Evolutionary conservation across 2,797 vertebrate species (phyloP), one percentile per base, ranked within the genome.

Genomic region (Paguma larvata): DNA sequence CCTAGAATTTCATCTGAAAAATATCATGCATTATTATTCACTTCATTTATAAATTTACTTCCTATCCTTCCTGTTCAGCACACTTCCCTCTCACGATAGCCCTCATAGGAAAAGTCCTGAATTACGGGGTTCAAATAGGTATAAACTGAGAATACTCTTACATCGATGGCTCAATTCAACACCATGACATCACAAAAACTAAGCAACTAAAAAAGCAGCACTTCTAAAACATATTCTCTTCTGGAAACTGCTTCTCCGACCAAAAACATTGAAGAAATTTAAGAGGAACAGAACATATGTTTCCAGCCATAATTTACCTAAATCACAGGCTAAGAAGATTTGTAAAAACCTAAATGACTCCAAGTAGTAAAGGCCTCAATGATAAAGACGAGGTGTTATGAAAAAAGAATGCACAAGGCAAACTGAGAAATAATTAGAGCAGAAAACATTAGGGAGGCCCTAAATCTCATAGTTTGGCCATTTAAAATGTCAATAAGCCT

Each of bases 401-500:
- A 38, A 95, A 80, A 53, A 90, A 53, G 6, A 68, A 94, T 34
- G 79, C 23, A 46, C 16, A 30, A 62, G 23, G 67, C 73, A 92
- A 67, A 80, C 72, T 70, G 65, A 94, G 59, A 86, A 72, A 51
- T 72, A 94, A 97, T 94, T 94, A 96, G 85, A 97, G 95, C 95
- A 91, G 90, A 97, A 98, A 97, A 89, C 92, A 95, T 89, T 77
- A 92, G 25, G 38, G 41, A 96, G 95, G 91, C 41, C 78, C 87
- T 94, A 94, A 95, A 95, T 85, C 72, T 93, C 96, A 72, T 41
- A 92, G 63, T 83, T 93, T 78, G 87, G 68, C 48, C 89, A 98
- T 94, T 93, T 96, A 97, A 98, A 97, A 97, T 94, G 91, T 97
- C 95, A 97, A 77, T 89, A 93, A 93, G 93, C 78, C 56, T 46